Evolutionary conservation across 1,140 invertebrate genomes (phyloP), one percentile per base, ranked within the genome.

Genomic region (Drosophila suzukii): DNA sequence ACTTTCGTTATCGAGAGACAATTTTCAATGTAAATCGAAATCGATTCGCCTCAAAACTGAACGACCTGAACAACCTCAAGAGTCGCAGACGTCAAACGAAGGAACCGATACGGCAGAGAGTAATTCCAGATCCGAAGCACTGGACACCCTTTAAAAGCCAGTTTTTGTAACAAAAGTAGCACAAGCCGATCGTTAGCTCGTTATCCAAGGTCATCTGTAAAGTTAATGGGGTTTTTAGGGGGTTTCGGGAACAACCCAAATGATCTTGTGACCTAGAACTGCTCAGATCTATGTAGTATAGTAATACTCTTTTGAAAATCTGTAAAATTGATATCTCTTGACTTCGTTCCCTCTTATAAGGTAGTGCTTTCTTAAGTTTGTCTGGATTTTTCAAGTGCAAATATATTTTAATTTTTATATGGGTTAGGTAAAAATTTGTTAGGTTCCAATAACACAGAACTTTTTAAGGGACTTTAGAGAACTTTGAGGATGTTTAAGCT

Each of bases 31-130:
- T 78, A 85, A 82, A 81, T 82, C 61, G 73, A 49, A 85, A 88
- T 82, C 59, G 70, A 79, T 59, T 70, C 63, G 62, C 13, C 43
- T 70, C 41, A 68, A 78, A 83, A 61, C 60, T 50, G 46, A 47
- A 83, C 79, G 79, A 84, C 82, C 81, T 67, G 75, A 75, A 78
- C 65, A 86, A 85, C 78, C 78, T 81, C 81, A 63, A 68, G 53
- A 57, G 24, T 12, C 30, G 32, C 65, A 44, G 46, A 32, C 46
- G 61, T 66, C 65, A 53, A 50, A 62, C 20, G 60, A 47, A 54
- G 15, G 34, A 5, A 51, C 38, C 15, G 30, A 56, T 34, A 57
- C 55, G 30, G 17, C 10, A 1, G 27, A 20, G 13, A 10, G 1
- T 27, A 34, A 47, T 20, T 55, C 30, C 10, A 11, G 13, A 61